Conservation (phyloP, 2,888 invertebrate genomes). For the Ochropleura plecta region DNA sequence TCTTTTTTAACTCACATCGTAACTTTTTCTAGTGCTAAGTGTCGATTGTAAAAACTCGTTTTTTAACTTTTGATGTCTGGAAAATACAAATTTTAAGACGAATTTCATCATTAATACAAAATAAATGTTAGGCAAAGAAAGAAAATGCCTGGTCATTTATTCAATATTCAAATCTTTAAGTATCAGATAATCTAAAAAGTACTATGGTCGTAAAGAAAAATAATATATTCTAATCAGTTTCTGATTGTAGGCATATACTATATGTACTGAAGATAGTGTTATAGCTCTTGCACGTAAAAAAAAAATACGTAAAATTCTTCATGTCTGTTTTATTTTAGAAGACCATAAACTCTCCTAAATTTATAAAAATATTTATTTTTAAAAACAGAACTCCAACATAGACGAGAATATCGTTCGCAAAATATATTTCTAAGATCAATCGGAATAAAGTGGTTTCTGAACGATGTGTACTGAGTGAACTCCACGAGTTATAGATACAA, state of each 20-base stretch:
- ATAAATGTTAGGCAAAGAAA: background rate
- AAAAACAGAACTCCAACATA: constrained; percentile 5
- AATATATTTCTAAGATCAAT: constrained; percentile 38
- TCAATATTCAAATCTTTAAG: background rate
- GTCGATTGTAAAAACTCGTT: too few relatives aligned
- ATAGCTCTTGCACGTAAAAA: background rate
- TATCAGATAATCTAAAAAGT: background rate
- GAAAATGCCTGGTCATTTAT: background rate
- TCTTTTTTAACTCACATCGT: too few relatives aligned
- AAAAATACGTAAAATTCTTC: too few relatives aligned
- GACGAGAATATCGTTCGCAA: constrained; percentile 15
- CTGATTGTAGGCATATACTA: background rate
- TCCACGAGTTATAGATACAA: constrained; percentile 4
- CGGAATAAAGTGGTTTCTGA: constrained; percentile 43
- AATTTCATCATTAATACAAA: background rate
- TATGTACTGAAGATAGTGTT: background rate
- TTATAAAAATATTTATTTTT: background rate
- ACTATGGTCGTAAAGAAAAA: background rate
- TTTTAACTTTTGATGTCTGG: background rate
- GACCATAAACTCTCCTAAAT: background rate
- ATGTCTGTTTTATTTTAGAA: background rate
- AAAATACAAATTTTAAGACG: background rate
- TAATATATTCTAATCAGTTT: background rate
- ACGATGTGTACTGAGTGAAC: constrained; percentile 32
- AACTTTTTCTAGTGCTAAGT: too few relatives aligned